Percentiles rank a stretch among this genome's conserved stretches.
Evolutionary conservation across 2,113 vertebrate genomes (phyloP).

Genomic region (Picathartes gymnocephalus): DNA sequence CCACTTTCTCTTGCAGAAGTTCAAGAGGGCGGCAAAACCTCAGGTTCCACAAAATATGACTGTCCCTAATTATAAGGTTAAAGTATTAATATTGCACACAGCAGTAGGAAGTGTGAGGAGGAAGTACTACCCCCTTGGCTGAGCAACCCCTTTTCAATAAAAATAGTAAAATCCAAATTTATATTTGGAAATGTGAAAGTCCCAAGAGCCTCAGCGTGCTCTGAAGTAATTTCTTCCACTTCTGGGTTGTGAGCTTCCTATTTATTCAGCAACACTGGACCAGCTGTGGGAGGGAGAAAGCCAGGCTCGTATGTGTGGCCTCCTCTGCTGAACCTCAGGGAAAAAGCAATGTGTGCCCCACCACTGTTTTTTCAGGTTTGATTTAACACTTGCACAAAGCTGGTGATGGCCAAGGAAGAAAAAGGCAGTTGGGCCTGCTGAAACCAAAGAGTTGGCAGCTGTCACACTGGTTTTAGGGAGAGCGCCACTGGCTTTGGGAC

Average conservation of each 20-base stretch:
- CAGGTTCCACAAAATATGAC: neutral
- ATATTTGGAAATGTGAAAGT: neutral
- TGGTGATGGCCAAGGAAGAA: neutral
- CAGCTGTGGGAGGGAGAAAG: neutral
- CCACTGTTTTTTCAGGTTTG: neutral
- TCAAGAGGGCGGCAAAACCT: slow-evolving; percentile 23
- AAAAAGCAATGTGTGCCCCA: neutral
- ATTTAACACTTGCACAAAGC: neutral
- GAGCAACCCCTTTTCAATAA: neutral
- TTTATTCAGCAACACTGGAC: slow-evolving; percentile 16
- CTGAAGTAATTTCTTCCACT: slow-evolving; percentile 38
- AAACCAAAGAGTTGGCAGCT: neutral
- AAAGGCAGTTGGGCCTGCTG: neutral
- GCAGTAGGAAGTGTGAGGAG: neutral
- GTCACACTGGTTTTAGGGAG: neutral
- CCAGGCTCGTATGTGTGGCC: neutral
- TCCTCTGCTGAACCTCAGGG: neutral
- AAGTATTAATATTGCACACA: neutral
- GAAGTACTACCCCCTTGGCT: neutral
- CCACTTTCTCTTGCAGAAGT: neutral
- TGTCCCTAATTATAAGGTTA: neutral
- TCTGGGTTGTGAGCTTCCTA: neutral
- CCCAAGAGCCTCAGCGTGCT: neutral
- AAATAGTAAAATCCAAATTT: slow-evolving; percentile 22
- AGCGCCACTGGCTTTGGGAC: neutral